These are phyloP conservation scores for Anas platyrhynchos DNA, from an alignment of 2,113 vertebrate genomes.

Conservation along the genomic window DNA sequence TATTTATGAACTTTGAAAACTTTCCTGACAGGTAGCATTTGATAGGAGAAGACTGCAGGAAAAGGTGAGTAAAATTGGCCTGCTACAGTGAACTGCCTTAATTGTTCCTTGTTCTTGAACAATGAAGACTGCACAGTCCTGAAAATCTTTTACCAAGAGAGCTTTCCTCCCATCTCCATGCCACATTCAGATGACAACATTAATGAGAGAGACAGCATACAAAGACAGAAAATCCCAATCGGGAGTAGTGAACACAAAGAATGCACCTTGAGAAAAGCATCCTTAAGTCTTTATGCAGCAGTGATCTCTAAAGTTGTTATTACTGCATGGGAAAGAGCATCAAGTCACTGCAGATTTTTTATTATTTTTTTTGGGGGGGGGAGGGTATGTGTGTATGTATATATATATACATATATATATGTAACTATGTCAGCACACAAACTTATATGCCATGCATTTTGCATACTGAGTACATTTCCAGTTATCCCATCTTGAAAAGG, in stretches of 20 bases:
- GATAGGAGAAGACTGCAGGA: neutral
- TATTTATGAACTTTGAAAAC: neutral
- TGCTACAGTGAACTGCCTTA: neutral
- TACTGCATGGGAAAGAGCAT: neutral
- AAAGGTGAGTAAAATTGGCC: neutral
- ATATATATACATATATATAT: too few species aligned
- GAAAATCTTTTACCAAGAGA: neutral
- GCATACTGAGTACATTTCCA: neutral
- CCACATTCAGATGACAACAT: neutral
- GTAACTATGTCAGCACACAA: neutral
- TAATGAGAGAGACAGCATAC: neutral
- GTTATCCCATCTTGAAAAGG: neutral
- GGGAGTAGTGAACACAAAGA: neutral
- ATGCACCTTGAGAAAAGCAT: neutral
- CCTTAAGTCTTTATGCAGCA: neutral
- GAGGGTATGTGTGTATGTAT: too few species aligned
- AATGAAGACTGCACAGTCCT: neutral
- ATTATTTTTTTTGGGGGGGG: too few species aligned
- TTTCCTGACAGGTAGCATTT: neutral
- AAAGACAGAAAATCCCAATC: neutral
- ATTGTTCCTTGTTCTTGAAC: neutral
- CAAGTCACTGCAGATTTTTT: neutral
- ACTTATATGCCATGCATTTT: neutral
- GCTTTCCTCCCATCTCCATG: neutral
- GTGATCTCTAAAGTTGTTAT: neutral